Evolutionary conservation across 2,113 vertebrate species (phyloP).

Genomic region (Neolamprologus caudopunctatus): DNA sequence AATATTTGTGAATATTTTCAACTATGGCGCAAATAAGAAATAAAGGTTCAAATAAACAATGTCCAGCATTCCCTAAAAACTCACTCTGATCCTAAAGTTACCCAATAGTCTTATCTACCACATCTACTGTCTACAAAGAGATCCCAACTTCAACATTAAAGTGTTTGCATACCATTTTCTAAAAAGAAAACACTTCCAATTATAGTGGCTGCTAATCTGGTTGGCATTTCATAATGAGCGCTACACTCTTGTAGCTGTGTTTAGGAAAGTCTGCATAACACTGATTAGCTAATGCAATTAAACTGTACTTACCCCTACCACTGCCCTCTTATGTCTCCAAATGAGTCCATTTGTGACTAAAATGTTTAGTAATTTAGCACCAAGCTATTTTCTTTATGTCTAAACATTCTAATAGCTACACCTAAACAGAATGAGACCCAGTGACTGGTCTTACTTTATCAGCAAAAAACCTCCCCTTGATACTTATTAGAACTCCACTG

Average conservation of each 20-base stretch:
- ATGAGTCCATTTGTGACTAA: conserved; percentile 28
- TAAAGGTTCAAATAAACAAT: not conserved
- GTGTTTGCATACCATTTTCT: not conserved
- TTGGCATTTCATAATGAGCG: conserved; percentile 19
- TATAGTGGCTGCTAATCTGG: not conserved
- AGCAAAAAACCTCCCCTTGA: not conserved
- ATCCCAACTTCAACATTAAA: not conserved
- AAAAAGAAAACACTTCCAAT: conserved; percentile 8
- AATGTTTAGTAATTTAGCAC: conserved; percentile 2
- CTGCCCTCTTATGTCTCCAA: not conserved
- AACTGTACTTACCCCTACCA: conserved; percentile 10
- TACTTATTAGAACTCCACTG: not conserved
- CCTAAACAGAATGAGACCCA: not conserved
- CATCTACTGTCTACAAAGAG: not conserved
- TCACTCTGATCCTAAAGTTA: not conserved
- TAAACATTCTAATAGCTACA: not conserved
- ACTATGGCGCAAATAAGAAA: not conserved
- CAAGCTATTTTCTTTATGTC: not conserved
- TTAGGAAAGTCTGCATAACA: conserved; percentile 21
- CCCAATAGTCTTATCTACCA: not conserved
- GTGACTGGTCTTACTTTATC: not conserved
- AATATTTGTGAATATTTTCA: not conserved
- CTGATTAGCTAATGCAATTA: conserved; percentile 58
- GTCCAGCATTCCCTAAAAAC: not conserved
- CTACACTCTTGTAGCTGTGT: not conserved